A percentile compares a stretch with the other conserved stretches of the same genome.
Evolutionary conservation across 2,113 vertebrate species (phyloP).

Genomic region (Desmodus rotundus): DNA sequence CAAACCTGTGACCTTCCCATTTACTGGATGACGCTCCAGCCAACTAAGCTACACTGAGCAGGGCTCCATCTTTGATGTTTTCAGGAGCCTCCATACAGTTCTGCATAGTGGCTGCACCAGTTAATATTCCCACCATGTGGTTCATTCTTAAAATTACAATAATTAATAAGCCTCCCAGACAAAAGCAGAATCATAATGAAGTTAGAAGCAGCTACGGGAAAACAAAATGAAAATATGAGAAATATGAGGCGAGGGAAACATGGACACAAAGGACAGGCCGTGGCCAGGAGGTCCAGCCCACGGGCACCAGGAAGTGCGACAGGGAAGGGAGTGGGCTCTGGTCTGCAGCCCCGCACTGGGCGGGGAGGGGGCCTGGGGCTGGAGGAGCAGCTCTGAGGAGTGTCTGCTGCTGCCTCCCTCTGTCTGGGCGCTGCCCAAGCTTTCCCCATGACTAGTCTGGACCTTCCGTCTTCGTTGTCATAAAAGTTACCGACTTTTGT

Average conservation of each 20-base stretch:
- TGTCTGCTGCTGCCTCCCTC: not conserved
- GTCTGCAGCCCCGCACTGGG: not conserved
- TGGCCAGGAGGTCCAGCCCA: not conserved
- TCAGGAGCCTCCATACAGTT: not conserved
- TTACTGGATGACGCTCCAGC: too few relatives aligned
- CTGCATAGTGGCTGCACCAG: not conserved
- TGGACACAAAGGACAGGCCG: too few relatives aligned
- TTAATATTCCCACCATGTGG: not conserved
- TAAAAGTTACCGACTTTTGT: not conserved
- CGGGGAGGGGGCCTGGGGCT: not conserved
- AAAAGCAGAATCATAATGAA: not conserved
- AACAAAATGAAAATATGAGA: not conserved
- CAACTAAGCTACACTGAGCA: too few relatives aligned
- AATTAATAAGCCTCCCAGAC: not conserved
- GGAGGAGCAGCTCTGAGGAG: too few relatives aligned
- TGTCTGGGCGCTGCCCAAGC: rapidly evolving
- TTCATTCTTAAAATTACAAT: not conserved
- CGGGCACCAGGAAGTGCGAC: rapidly evolving
- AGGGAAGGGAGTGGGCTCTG: rapidly evolving
- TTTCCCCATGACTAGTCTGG: not conserved
- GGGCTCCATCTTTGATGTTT: not conserved
- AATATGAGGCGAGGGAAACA: not conserved
- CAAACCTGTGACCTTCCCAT: too few relatives aligned
- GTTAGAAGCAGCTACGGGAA: not conserved
- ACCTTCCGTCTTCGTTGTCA: not conserved